A percentile compares a stretch with the other conserved stretches of the same genome.
Evolutionary conservation across 2,113 vertebrate genomes (phyloP).

Genomic region (rabbit (Oryctolagus cuniculus)): mOryCun1.1 NC_091438.1:83750001-83750500

Average conservation of each 20-base stretch:
- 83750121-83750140: background rate
- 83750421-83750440: constrained; percentile 81
- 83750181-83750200: constrained; percentile 9
- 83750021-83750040: background rate
- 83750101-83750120: constrained; percentile 4
- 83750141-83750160: too few relatives aligned
- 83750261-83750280: constrained; percentile 10
- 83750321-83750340: constrained; percentile 66
- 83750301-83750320: constrained; percentile 43
- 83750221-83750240: constrained; percentile 43
- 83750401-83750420: constrained; percentile 76
- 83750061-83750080: background rate
- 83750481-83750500: constrained; percentile 78
- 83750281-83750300: constrained; percentile 45
- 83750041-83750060: constrained; percentile 15
- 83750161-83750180: background rate
- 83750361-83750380: constrained; percentile 78
- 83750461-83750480: constrained; percentile 84
- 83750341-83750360: constrained; percentile 69
- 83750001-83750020: constrained; percentile 11
- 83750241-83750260: background rate
- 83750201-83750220: constrained; percentile 55
- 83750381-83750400: constrained; percentile 78
- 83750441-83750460: constrained; percentile 85
- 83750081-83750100: background rate